Base-by-base conservation (phyloP, 2,888 invertebrate genomes). In the Luperina testacea region DNA sequence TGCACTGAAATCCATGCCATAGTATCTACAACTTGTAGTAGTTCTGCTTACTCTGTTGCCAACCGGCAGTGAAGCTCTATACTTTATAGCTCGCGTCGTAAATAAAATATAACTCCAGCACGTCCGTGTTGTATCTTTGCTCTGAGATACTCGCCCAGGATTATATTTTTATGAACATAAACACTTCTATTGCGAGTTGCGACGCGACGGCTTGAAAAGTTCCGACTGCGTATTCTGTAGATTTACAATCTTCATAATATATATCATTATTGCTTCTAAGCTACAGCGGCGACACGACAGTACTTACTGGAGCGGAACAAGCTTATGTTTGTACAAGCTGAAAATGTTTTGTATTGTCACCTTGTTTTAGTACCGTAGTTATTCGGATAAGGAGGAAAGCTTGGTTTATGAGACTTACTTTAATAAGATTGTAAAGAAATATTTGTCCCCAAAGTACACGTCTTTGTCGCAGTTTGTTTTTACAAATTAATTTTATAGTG, bases 81-180 rank as follows among this genome's bases (percentile, higher is more conserved):
- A 75, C 53, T 69, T 76, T 72, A 75, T 48, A 77, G 65, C 72
- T 57, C 61, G 20, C 32, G 48, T 77, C 61, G 75, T 85, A 77
- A 75, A 84, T 84, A 85, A 84, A 85, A 81, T 77, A 73, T 81
- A 72, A 70, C 71, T 65, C n/a, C 15, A 45, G 48, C 38, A 64
- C 61, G 57, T 73, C 63, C 70, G 74, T 57, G 69, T 72, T 65
- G 69, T 72, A 81, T 77, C 82, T 80, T 80, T 27, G n/a, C 72
- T 84, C 17, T 38, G 69, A 61, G 75, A 81, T 65, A 72, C 71
- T 68, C 32, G 68, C 71, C n/a, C 48, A 53, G 53, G 59, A 77
- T 83, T 85, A 85, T 81, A 81, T 81, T 85, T 77, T 85, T 72
- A 81, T 81, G 76, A 67, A 85, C 57, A 76, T 80, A 74, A 82